Base-by-base conservation (phyloP, 92 coral and sea anemone species). In the Ricordea florida region DNA sequence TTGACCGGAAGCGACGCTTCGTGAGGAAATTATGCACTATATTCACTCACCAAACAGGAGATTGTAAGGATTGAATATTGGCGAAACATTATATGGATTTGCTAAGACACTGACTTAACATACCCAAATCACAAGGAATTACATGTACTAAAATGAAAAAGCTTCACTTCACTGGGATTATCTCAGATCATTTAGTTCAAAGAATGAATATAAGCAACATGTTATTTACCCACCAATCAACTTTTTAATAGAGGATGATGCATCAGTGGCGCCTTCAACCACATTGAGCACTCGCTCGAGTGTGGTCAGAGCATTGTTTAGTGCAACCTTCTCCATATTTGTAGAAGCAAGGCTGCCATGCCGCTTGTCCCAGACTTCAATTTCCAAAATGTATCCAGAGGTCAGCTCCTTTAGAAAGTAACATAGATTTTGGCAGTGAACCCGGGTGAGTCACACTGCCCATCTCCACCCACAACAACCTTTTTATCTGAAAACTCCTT, bases 401-500 rank as follows among this genome's bases (percentile, higher is more conserved):
- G 56, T 31, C 2, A 67, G 50, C 44, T 82, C 63, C 74, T 62
- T 65, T 27, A 82, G 29, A 45, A 47, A 65, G 26, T 76, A 76
- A 43, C 74, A 64, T 15, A 51, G 47, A 34, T 62, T 22, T 76
- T 76, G 1, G 74, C 83, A 63, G n/a, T 28, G 14, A 62, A 68
- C 7, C 83, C 66, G 2, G 83, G 85, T 0, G 72, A 79, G 45
- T 79, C 85, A 27, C 79, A 69, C 60, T 69, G 79, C 0, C 79
- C 85, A 68, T 69, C 79, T 6, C 72, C 82, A 10, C 67, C 50
- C 18, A 56, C 46, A 29, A 72, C 37, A 29, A 74, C 20, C 6
- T 71, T 49, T 1, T 59, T 14, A 10, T 44, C 56, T 0, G 3
- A 42, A 59, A 61, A 40, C 36, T 57, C 33, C 10, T 33, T 57